Percentiles rank a stretch among this genome's conserved stretches.
Conservation (phyloP, 2,113 vertebrate species). For the Hemiscyllium ocellatum region DNA sequence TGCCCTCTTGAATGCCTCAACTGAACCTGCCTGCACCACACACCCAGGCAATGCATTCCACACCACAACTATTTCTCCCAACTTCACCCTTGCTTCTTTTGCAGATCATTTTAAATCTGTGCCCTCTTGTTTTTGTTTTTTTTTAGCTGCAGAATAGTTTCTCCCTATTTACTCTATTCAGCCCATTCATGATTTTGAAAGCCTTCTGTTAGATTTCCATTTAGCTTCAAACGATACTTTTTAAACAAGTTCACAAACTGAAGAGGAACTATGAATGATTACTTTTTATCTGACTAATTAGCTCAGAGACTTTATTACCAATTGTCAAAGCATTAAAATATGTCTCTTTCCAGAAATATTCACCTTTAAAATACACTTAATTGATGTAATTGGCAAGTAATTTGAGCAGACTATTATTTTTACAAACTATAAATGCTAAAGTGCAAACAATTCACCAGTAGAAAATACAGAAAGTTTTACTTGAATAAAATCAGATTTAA, state of each 20-base stretch:
- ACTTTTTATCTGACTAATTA: background rate
- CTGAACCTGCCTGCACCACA: no score
- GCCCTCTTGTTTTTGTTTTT: no score
- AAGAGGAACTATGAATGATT: background rate
- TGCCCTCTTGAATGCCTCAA: no score
- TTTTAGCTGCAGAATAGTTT: no score
- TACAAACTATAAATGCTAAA: background rate
- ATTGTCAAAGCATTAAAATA: background rate
- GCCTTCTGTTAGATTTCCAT: no score
- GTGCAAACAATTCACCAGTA: background rate
- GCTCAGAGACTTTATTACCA: background rate
- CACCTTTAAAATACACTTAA: background rate
- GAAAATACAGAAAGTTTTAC: background rate
- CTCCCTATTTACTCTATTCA: no score
- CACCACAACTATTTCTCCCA: no score
- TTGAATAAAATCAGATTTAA: background rate
- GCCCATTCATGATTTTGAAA: no score
- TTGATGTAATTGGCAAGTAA: background rate
- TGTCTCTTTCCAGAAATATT: background rate
- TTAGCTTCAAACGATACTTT: background rate
- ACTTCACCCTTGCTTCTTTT: no score
- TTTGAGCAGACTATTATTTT: background rate
- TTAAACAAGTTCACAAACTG: background rate
- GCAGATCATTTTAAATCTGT: no score
- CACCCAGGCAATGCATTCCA: no score